These are phyloP conservation scores for Diabrotica undecimpunctata DNA, from an alignment of 1,140 invertebrate genomes.

Conservation along the genomic window DNA sequence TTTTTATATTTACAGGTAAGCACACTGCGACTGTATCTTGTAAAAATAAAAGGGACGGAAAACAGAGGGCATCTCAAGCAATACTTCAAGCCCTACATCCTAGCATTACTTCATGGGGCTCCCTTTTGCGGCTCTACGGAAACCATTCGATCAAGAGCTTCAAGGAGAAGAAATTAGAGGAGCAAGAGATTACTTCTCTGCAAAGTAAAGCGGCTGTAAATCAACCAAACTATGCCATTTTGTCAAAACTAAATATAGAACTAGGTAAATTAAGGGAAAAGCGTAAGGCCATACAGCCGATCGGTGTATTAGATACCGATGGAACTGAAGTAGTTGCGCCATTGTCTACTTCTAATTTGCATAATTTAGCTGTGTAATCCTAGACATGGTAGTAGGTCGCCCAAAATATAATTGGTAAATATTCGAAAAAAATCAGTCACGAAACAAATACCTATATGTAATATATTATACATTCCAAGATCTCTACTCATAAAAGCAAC, in stretches of 20 bases:
- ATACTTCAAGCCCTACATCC: slow-evolving; percentile 87
- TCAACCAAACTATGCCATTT: slow-evolving; percentile 89
- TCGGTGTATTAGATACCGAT: slow-evolving; percentile 59
- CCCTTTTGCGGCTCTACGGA: slow-evolving; percentile 87
- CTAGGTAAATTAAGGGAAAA: slow-evolving; percentile 77
- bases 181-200: slow-evolving; percentile 89
- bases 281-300: slow-evolving; percentile 64
- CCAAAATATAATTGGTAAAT: no score
- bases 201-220: slow-evolving; percentile 87
- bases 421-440: no score
- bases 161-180: slow-evolving; percentile 91
- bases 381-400: not conserved
- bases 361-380: slow-evolving; percentile 6
- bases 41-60: slow-evolving; percentile 96
- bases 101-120: slow-evolving; percentile 93
- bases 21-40: slow-evolving; percentile 85
- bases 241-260: slow-evolving; percentile 85
- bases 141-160: slow-evolving; percentile 88
- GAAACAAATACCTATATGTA: no score
- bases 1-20: slow-evolving; percentile 49
- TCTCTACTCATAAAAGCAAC: no score
- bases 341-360: slow-evolving; percentile 10
- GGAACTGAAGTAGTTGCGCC: slow-evolving; percentile 8
- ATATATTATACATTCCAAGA: no score
- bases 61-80: slow-evolving; percentile 93